Base-by-base conservation (phyloP, 2,797 vertebrate species). In the Spinus pinus region DNA sequence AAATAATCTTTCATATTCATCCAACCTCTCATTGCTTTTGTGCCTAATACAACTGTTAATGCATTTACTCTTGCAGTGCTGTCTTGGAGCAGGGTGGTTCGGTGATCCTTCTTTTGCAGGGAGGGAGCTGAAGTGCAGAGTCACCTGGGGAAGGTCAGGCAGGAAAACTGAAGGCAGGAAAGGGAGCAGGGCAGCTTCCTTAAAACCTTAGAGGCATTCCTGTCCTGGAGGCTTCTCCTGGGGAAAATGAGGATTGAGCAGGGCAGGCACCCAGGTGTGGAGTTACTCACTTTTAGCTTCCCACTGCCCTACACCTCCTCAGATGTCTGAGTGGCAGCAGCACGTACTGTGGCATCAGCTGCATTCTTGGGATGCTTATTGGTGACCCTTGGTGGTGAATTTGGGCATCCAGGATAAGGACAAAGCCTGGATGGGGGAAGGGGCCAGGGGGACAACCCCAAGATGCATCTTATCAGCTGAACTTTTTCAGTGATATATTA, bases 311-410 rank as follows among this genome's bases (percentile, higher is more conserved):
- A 23, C 0, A 0, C 24, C 64, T 23, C 31, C 0, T 47, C 47
- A 4, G n/a, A 37, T 14, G 42, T 30, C 18, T 44, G 51, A 3
- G 2, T 25, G 61, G 15, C 53, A 79, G 30, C 70, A 27, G 27
- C 28, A 25, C 47, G n/a, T 25, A 7, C 23, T n/a, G 23, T 2
- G 6, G 24, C 9, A 31, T n/a, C 50, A 54, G 35, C 79, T 44
- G 14, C 9, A 0, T 39, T 37, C n/a, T n/a, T 75, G 47, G 30
- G 9, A 7, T 35, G 3, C 0, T 4, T 41, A 3, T 5, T 50
- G 31, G 46, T 41, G 33, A 51, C 21, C 18, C 17, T 30, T 72
- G 62, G 13, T 47, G 23, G 9, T 70, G 54, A 62, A 14, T 62
- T 60, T 61, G 20, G 12, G 25, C 31, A 44, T n/a, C 47, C 16